Evolutionary conservation across 2,797 vertebrate genomes (phyloP).

Genomic region (Hydrolagus colliei): DNA sequence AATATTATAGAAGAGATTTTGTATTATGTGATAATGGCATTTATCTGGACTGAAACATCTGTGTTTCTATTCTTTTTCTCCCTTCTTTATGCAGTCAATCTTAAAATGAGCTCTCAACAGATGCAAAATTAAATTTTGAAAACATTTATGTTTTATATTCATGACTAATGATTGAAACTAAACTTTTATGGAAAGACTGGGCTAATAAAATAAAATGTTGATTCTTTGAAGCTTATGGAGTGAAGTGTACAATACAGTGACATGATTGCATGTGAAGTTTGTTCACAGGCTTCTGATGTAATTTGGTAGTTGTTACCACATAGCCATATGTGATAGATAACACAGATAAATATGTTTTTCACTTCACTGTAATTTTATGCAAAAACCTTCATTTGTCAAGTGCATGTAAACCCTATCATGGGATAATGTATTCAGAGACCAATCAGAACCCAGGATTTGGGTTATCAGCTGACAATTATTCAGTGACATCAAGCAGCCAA

Average conservation of each 20-base stretch:
- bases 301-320: slow-evolving; percentile 22
- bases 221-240: background rate
- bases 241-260: background rate
- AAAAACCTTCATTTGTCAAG: background rate
- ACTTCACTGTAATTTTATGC: slow-evolving; percentile 25
- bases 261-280: background rate
- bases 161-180: background rate
- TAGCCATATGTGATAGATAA: slow-evolving; percentile 4
- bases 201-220: background rate
- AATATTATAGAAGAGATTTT: too few species aligned
- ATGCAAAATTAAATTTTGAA: too few species aligned
- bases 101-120: too few species aligned
- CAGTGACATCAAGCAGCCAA: background rate
- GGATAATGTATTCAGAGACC: background rate
- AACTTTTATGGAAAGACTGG: background rate
- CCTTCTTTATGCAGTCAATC: too few species aligned
- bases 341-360: background rate
- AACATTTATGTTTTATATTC: background rate
- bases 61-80: too few species aligned
- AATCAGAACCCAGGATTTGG: background rate
- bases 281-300: slow-evolving; percentile 18
- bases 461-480: background rate
- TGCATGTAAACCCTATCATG: background rate
- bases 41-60: too few species aligned
- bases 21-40: too few species aligned